Evolutionary conservation across 2,113 vertebrate genomes (phyloP).

Genomic region (Microcebus ravelobensis): DNA sequence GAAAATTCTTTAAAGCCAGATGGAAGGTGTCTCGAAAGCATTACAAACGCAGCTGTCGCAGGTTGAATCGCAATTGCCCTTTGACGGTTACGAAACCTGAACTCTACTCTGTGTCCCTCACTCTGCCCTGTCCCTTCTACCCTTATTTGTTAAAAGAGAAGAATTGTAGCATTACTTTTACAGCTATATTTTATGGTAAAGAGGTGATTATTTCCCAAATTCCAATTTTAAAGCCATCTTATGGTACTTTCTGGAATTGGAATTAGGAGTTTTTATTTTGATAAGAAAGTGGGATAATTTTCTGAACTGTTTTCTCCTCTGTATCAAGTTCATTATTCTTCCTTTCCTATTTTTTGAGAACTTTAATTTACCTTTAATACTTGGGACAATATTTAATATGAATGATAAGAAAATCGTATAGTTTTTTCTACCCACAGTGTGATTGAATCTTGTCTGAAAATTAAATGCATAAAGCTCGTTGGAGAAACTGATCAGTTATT

Average conservation of each 20-base stretch:
- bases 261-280: conserved; percentile 45
- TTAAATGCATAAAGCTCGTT: background rate
- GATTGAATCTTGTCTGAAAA: background rate
- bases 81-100: background rate
- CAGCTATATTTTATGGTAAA: background rate
- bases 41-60: conserved; percentile 63
- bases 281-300: background rate
- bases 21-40: conserved; percentile 72
- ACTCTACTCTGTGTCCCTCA: rapidly evolving
- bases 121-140: background rate
- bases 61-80: conserved; percentile 55
- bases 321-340: background rate
- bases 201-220: background rate
- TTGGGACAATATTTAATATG: background rate
- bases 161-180: background rate
- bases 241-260: background rate
- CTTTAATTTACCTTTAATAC: background rate
- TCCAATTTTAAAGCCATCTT: conserved; percentile 15
- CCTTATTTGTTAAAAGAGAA: background rate
- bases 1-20: conserved; percentile 2
- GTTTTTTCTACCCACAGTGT: background rate
- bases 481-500: background rate
- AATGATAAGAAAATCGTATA: background rate
- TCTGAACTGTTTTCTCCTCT: conserved; percentile 1
- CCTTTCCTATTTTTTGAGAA: background rate